Percentiles rank a stretch among this genome's conserved stretches.
Conservation (phyloP, 1,140 invertebrate species). For the Microplitis demolitor region DNA sequence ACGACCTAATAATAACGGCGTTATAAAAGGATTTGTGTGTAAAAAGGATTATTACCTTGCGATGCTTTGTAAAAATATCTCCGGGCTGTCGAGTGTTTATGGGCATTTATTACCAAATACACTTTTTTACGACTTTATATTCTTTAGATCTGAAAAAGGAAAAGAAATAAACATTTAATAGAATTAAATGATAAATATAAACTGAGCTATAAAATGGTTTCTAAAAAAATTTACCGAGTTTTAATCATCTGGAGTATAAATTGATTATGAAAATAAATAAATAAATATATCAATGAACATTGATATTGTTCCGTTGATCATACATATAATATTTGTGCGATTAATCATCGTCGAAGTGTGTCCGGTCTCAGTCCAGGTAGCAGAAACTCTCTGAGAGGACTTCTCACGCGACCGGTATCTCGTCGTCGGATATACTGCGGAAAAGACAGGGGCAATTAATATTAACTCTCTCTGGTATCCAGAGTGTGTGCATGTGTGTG, state of each 20-base stretch:
- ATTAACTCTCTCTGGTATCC: conserved; percentile 18
- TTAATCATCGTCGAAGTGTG: conserved; percentile 35
- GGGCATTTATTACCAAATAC: background rate
- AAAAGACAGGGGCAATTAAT: conserved; percentile 24
- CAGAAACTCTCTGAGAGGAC: background rate
- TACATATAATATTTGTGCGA: conserved; percentile 39
- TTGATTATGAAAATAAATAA: background rate
- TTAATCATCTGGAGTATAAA: too few species aligned
- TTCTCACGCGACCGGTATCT: conserved; percentile 28
- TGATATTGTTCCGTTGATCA: conserved; percentile 22
- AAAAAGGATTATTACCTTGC: conserved; percentile 25
- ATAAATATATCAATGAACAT: conserved; percentile 5
- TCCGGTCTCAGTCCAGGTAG: conserved; percentile 1
- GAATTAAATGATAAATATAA: too few species aligned
- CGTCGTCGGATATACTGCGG: background rate
- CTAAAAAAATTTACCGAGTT: too few species aligned
- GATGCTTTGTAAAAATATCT: background rate
- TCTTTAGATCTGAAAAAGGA: too few species aligned
- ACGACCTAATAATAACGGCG: conserved; percentile 31
- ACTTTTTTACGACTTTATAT: background rate
- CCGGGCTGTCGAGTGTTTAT: background rate
- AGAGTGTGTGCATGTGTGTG: background rate
- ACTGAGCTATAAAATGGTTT: too few species aligned
- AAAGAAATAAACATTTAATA: too few species aligned
- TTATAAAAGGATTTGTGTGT: conserved; percentile 21